Percentiles rank a stretch among this genome's conserved stretches.
Conservation (phyloP, 2,113 vertebrate genomes). For the Gorsachius goisagi region DNA sequence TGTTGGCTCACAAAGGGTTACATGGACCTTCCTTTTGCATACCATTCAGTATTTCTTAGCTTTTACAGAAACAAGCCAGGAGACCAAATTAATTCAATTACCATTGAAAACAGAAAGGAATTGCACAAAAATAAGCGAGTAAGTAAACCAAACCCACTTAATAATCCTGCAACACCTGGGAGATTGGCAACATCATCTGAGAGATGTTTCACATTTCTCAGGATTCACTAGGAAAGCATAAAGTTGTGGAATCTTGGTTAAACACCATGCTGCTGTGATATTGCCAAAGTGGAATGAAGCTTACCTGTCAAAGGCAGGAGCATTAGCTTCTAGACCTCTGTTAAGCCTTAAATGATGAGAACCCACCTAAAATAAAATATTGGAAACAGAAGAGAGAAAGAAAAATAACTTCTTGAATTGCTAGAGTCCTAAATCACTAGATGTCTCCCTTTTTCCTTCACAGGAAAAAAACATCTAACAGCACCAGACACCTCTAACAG, state of each 20-base stretch:
- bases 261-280: neutral
- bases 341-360: constrained; percentile 79
- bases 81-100: neutral
- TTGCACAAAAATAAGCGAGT: neutral
- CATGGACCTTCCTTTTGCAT: neutral
- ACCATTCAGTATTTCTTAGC: neutral
- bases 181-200: neutral
- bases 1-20: neutral
- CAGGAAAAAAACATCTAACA: neutral
- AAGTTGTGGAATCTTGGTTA: neutral
- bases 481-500: neutral
- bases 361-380: constrained; percentile 72
- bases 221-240: neutral
- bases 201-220: neutral
- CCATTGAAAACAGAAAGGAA: neutral
- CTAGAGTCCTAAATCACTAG: constrained; percentile 37
- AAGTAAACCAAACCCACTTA: neutral
- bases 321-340: constrained; percentile 82
- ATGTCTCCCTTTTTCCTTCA: constrained; percentile 56
- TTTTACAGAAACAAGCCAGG: neutral
- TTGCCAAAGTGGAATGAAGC: neutral
- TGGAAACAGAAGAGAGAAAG: neutral
- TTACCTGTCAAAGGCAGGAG: constrained; percentile 84
- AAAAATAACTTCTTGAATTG: neutral
- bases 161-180: neutral